These are phyloP conservation scores for Argya squamiceps DNA, from an alignment of 2,797 vertebrate species.

Conservation along the genomic window DNA sequence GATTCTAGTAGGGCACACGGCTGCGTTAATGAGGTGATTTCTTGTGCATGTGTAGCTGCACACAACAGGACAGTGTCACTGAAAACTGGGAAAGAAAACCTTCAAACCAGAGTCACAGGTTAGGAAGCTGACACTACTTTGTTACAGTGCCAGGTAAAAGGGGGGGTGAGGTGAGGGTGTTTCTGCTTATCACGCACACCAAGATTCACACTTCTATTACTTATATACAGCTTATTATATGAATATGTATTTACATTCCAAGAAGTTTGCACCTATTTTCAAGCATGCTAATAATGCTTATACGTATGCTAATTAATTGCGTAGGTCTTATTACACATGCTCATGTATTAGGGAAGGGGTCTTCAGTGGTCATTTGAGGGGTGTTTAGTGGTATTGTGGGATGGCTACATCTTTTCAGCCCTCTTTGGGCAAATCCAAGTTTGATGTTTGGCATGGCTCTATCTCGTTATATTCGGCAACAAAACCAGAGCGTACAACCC, in stretches of 20 bases:
- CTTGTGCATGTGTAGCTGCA: rapidly evolving
- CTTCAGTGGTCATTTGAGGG: neutral
- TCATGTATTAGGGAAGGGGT: neutral
- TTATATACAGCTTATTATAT: neutral
- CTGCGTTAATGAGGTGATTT: rapidly evolving
- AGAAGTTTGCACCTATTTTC: neutral
- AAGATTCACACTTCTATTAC: neutral
- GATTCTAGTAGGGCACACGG: rapidly evolving
- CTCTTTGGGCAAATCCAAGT: neutral
- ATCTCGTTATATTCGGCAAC: neutral
- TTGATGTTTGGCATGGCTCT: neutral
- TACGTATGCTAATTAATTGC: neutral
- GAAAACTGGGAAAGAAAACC: neutral
- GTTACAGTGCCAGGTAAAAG: neutral
- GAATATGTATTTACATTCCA: neutral
- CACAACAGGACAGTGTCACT: rapidly evolving
- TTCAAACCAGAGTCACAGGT: neutral
- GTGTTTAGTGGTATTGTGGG: too few relatives aligned
- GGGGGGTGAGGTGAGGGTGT: too few relatives aligned
- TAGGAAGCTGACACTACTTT: neutral
- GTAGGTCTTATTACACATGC: neutral
- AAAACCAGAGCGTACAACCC: neutral
- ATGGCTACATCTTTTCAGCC: neutral
- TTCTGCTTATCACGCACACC: neutral
- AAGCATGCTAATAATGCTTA: neutral